Base-by-base conservation (phyloP, 2,888 invertebrate genomes). In the Scaptomyza cyrtandrae region DNA sequence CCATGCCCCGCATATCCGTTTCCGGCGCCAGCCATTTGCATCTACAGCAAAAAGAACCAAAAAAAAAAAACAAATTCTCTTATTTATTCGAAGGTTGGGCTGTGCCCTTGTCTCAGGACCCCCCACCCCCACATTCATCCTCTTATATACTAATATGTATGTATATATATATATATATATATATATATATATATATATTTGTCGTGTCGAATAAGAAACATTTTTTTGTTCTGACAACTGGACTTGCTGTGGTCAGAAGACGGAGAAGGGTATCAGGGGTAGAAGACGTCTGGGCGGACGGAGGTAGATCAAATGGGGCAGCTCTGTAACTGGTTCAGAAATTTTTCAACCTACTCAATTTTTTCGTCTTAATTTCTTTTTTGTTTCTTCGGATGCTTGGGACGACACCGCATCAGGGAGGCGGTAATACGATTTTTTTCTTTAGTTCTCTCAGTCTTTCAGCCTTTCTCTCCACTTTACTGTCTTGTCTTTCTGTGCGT, bases 301-400 rank as follows among this genome's bases (percentile, higher is more conserved):
- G 19, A 60, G 35, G n/a, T 19, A 16, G 24, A 53, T 56, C 56
- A 56, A 56, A 52, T n/a, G 52, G 53, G 53, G 41, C 16, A 52
- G 66, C 55, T 58, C 67, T 76, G 70, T 64, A 86, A 88, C 66
- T 85, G 85, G 88, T 85, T 85, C 70, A 87, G 86, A 87, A 88
- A 89, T 86, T 89, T 89, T 89, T 72, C 85, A 85, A 89, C 89
- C 85, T 87, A 85, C 89, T 88, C 89, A 89, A 89, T 89, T 85
- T 88, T 88, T 85, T 85, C 60, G 89, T 80, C 85, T 89, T 85
- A 89, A 85, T 85, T 85, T 85, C 89, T 89, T 88, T 87, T 88
- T 83, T 86, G 77, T 86, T 88, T 79, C 71, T 64, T 62, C 52
- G 60, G 69, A 69, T 75, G 75, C 75, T 79, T 68, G 78, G 75